A percentile compares a stretch with the other conserved stretches of the same genome.
Evolutionary conservation across 2,888 invertebrate species (phyloP).

Genomic region (Lysandra bellargus): DNA sequence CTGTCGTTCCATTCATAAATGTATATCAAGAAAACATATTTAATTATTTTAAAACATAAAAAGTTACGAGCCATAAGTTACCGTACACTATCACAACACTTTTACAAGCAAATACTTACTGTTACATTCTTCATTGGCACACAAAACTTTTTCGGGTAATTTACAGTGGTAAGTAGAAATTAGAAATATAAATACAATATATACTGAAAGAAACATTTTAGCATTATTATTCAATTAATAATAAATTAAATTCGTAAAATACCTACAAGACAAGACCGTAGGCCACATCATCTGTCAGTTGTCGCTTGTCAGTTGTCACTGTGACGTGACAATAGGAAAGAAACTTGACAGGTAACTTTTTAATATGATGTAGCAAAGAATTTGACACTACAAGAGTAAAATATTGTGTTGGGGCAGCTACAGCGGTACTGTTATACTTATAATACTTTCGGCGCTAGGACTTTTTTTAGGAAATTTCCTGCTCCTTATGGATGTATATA

Average conservation of each 20-base stretch:
- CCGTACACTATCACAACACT: slow-evolving; percentile 24
- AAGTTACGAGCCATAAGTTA: slow-evolving; percentile 1
- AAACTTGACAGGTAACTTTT: slow-evolving; percentile 15
- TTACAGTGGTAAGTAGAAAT: slow-evolving; percentile 62
- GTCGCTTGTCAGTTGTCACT: slow-evolving; percentile 43
- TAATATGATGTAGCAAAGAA: too few relatives aligned
- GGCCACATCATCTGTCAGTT: slow-evolving; percentile 76
- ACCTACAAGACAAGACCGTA: slow-evolving; percentile 57
- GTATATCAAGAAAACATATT: background rate
- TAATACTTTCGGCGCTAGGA: too few relatives aligned
- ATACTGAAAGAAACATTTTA: slow-evolving; percentile 69
- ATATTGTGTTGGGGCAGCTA: too few relatives aligned
- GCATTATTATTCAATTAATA: slow-evolving; percentile 60
- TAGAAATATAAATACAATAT: slow-evolving; percentile 66
- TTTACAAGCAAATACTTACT: slow-evolving; percentile 69
- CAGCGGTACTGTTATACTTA: too few relatives aligned
- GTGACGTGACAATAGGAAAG: background rate
- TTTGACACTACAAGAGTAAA: too few relatives aligned
- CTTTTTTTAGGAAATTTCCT: too few relatives aligned
- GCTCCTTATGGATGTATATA: too few relatives aligned
- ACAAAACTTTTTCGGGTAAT: slow-evolving; percentile 85
- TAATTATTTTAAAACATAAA: background rate
- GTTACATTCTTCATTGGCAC: slow-evolving; percentile 85
- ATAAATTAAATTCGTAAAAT: slow-evolving; percentile 56
- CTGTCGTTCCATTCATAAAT: background rate